Conservation (phyloP, 2,797 vertebrate genomes). For the Betta splendens region DNA sequence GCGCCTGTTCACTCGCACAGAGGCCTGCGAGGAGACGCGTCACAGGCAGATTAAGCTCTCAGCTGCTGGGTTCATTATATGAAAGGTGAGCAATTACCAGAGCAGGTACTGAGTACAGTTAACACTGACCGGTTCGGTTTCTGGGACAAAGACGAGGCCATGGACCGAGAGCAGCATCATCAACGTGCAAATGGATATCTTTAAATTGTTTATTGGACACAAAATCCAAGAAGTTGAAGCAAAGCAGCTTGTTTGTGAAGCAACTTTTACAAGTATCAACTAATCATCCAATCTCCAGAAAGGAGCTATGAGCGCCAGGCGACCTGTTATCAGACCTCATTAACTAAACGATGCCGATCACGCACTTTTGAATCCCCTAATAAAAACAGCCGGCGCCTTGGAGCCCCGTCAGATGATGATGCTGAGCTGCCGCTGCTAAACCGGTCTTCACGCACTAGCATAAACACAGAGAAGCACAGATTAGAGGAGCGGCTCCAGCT, state of each 20-base stretch:
- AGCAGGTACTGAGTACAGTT: neutral
- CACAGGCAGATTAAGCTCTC: conserved; percentile 14
- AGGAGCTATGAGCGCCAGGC: neutral
- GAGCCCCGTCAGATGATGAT: no score
- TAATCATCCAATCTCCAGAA: neutral
- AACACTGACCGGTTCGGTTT: no score
- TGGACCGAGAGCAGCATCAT: no score
- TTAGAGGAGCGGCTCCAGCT: neutral
- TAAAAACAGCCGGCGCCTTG: no score
- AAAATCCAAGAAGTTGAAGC: no score
- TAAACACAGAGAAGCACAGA: neutral
- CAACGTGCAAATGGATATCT: no score
- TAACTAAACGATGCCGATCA: neutral
- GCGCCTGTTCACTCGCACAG: conserved; percentile 9
- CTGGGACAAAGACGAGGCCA: no score
- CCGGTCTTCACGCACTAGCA: no score
- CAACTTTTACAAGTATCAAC: neutral
- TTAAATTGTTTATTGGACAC: no score
- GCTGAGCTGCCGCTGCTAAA: no score
- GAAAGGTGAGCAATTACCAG: conserved; percentile 5
- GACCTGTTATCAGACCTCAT: neutral
- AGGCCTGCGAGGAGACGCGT: neutral
- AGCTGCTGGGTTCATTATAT: conserved; percentile 1
- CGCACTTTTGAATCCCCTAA: no score
- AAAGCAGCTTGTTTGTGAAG: neutral